Conservation (phyloP, 2,113 vertebrate genomes). For the Indicator maculatus region DNA sequence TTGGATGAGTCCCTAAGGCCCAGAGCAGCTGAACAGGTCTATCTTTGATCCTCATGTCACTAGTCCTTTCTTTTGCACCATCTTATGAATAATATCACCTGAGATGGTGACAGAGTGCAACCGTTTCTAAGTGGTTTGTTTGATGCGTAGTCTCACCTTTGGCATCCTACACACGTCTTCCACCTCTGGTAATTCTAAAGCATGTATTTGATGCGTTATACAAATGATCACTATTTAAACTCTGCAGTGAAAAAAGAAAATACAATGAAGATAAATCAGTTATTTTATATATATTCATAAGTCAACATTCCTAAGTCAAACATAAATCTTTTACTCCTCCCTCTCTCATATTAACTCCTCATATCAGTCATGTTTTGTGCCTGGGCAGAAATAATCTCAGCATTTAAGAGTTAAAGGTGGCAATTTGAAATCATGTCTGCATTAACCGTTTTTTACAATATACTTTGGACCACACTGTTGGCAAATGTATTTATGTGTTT, state of each 20-base stretch:
- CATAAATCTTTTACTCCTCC: background rate
- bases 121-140: background rate
- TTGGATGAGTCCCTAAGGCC: fast-evolving
- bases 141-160: background rate
- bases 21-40: background rate
- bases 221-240: background rate
- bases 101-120: background rate
- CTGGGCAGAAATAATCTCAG: background rate
- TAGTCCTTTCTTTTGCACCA: background rate
- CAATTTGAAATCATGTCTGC: background rate
- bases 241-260: background rate
- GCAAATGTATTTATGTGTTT: background rate
- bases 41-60: background rate
- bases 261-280: background rate
- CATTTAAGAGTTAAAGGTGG: background rate
- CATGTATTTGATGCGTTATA: background rate
- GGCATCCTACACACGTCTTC: background rate
- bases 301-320: background rate
- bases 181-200: background rate
- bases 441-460: background rate
- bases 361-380: no score
- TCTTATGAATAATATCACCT: background rate
- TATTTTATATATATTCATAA: background rate
- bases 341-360: background rate
- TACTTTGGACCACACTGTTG: background rate